Conservation (phyloP, 2,888 invertebrate species). For the Danaus chrysippus region DNA sequence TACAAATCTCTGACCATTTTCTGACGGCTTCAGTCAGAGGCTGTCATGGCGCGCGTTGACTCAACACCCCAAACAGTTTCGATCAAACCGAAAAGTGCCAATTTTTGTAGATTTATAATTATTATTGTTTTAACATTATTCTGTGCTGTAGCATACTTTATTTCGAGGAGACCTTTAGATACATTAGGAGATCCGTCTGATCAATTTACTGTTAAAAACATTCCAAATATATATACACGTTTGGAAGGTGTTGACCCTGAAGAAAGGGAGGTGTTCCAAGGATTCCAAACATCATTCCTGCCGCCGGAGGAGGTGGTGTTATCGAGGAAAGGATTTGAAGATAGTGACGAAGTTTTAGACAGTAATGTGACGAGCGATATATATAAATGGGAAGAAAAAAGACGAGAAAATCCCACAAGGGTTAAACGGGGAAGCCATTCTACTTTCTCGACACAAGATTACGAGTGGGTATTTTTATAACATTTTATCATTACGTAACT, state of each 20-base stretch:
- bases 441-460: slow-evolving; percentile 48
- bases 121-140: slow-evolving; percentile 43
- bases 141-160: slow-evolving; percentile 46
- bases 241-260: slow-evolving; percentile 71
- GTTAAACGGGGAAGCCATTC: slow-evolving; percentile 61
- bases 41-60: slow-evolving; percentile 68
- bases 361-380: slow-evolving; percentile 55
- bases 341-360: slow-evolving; percentile 43
- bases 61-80: slow-evolving; percentile 53
- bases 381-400: slow-evolving; percentile 50
- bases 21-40: slow-evolving; percentile 56
- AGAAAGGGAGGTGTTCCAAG: slow-evolving; percentile 79
- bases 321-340: slow-evolving; percentile 44
- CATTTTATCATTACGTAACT: background rate
- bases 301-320: slow-evolving; percentile 75
- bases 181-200: slow-evolving; percentile 59
- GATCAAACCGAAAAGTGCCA: slow-evolving; percentile 54
- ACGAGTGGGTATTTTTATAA: slow-evolving; percentile 51
- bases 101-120: slow-evolving; percentile 49
- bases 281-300: slow-evolving; percentile 81
- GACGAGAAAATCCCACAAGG: slow-evolving; percentile 43
- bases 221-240: slow-evolving; percentile 59
- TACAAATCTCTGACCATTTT: slow-evolving; percentile 47
- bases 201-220: slow-evolving; percentile 54
- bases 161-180: slow-evolving; percentile 46